These are phyloP conservation scores for Channa maculata DNA, from an alignment of 2,113 vertebrate species.

Conservation along the genomic window DNA sequence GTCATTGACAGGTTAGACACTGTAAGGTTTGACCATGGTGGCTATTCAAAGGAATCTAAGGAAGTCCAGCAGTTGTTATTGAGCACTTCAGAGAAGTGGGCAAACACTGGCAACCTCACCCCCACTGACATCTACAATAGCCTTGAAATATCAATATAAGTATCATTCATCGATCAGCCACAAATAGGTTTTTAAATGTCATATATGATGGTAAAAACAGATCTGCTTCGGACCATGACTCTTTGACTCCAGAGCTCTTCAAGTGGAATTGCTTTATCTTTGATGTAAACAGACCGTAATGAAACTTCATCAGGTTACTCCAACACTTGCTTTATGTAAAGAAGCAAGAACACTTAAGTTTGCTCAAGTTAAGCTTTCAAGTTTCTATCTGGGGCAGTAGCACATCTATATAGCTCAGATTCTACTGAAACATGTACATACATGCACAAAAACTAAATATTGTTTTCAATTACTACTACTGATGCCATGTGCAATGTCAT, in stretches of 20 bases:
- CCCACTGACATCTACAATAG: constrained; percentile 53
- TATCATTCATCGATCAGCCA: constrained; percentile 54
- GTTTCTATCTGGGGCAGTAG: too few relatives aligned
- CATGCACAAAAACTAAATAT: too few relatives aligned
- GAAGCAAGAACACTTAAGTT: not conserved
- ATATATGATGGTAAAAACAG: constrained; percentile 32
- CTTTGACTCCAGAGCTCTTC: too few relatives aligned
- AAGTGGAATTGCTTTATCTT: not conserved
- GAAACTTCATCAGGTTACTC: not conserved
- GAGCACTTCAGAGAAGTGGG: constrained; percentile 67
- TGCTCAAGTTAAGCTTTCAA: constrained; percentile 5
- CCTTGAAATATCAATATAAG: constrained; percentile 58
- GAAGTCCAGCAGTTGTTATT: constrained; percentile 71
- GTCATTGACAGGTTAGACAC: constrained; percentile 80
- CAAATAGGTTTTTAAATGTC: constrained; percentile 48
- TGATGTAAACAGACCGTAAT: not conserved
- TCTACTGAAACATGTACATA: too few relatives aligned
- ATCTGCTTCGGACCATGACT: not conserved
- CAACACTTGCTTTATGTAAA: constrained; percentile 6
- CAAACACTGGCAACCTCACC: constrained; percentile 45
- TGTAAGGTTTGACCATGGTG: constrained; percentile 74
- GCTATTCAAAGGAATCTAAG: constrained; percentile 73
- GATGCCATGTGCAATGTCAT: not conserved
- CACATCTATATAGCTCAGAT: not conserved
- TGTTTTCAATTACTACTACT: not conserved